Percentiles rank a stretch among this genome's conserved stretches.
Evolutionary conservation across 2,888 invertebrate species (phyloP).

Genomic region (Pandemis heparana): DNA sequence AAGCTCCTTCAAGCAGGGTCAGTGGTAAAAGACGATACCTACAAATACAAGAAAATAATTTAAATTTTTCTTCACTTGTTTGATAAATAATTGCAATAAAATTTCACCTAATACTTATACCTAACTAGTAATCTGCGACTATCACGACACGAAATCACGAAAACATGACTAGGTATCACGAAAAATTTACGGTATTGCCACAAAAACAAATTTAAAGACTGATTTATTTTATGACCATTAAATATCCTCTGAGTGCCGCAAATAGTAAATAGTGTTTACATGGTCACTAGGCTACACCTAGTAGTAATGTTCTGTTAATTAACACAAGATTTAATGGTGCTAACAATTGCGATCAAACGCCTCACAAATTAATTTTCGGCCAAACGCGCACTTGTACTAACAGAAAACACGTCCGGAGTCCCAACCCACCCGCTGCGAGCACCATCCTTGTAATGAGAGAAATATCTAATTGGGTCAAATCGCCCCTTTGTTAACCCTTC

Average conservation of each 20-base stretch:
- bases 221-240: not conserved
- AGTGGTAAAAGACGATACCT: no score
- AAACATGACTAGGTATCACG: no score
- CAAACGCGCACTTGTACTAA: conserved; percentile 44
- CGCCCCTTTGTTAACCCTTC: conserved; percentile 50
- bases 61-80: no score
- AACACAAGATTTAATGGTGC: not conserved
- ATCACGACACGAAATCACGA: no score
- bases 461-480: conserved; percentile 56
- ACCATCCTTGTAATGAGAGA: conserved; percentile 47
- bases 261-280: not conserved
- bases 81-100: no score
- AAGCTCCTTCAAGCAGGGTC: no score
- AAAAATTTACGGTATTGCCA: no score
- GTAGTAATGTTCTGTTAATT: not conserved
- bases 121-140: no score
- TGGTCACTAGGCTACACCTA: not conserved
- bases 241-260: not conserved
- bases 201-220: no score
- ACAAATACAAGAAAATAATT: no score
- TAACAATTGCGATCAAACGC: conserved; percentile 15
- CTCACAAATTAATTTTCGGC: conserved; percentile 44
- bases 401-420: conserved; percentile 43
- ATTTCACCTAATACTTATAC: no score
- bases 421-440: conserved; percentile 44